Conservation (phyloP, 2,797 vertebrate genomes). For the Chanos chanos region DNA sequence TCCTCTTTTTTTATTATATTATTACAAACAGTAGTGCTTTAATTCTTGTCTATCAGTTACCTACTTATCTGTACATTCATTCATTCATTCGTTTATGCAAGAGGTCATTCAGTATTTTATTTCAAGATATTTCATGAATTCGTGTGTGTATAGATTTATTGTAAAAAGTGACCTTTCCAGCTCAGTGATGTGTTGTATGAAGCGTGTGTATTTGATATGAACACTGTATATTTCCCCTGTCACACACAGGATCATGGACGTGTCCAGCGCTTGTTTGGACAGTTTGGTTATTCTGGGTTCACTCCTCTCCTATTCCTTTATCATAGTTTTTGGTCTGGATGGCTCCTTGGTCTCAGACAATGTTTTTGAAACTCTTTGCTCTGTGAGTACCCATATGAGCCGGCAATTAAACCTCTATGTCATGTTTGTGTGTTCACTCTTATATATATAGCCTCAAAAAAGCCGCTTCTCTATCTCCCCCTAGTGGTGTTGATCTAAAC, state of each 20-base stretch:
- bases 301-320: slow-evolving; percentile 83
- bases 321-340: slow-evolving; percentile 87
- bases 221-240: background rate
- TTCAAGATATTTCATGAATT: no score
- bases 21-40: background rate
- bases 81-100: background rate
- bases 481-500: background rate
- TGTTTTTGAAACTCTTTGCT: slow-evolving; percentile 81
- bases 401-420: background rate
- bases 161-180: no score
- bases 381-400: slow-evolving; percentile 74
- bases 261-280: slow-evolving; percentile 81
- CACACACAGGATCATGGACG: slow-evolving; percentile 73
- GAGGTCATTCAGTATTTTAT: background rate
- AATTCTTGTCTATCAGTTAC: background rate
- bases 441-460: background rate
- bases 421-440: background rate
- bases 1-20: background rate
- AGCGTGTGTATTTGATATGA: background rate
- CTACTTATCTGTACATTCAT: background rate
- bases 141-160: no score
- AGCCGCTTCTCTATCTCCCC: no score
- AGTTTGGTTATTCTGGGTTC: slow-evolving; percentile 85
- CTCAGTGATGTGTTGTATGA: no score
- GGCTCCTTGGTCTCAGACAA: slow-evolving; percentile 75